phyloP scores from a whole-genome alignment of 2,113 vertebrate species.

The Paracanthobrama guichenoti region DNA sequence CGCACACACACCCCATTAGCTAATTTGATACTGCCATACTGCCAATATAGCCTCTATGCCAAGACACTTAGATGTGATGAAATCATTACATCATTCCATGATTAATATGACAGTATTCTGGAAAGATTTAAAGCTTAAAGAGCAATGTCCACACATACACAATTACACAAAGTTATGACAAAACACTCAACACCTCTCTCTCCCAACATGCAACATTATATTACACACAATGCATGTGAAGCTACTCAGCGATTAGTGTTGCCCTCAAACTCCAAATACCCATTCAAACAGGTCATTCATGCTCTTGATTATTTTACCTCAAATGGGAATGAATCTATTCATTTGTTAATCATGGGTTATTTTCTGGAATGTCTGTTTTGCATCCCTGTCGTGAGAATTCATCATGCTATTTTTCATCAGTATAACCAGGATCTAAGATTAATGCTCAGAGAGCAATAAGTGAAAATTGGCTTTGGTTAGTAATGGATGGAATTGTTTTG shows the following conservation, averaged over 20 bases:
- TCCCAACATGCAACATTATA: not conserved
- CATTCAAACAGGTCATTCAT: not conserved
- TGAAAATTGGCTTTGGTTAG: not conserved
- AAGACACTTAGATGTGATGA: not conserved
- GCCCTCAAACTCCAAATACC: not conserved
- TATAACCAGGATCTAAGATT: not conserved
- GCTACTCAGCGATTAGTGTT: not conserved
- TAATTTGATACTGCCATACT: not conserved
- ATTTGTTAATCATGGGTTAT: slow-evolving; percentile 30
- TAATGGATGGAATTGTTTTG: not conserved
- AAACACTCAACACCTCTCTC: slow-evolving; percentile 17
- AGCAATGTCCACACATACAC: not conserved
- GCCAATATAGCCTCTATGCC: not conserved
- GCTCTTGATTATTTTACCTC: not conserved
- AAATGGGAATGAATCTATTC: slow-evolving; percentile 14
- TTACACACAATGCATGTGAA: not conserved
- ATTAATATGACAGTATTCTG: slow-evolving; percentile 32
- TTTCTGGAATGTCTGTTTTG: not conserved
- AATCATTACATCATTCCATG: slow-evolving; percentile 15
- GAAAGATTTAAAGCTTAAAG: slow-evolving; percentile 40
- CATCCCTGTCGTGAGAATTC: not conserved
- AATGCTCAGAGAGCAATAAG: not conserved
- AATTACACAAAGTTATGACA: not conserved
- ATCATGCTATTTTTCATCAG: not conserved
- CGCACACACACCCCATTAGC: not conserved